Evolutionary conservation across 2,888 invertebrate genomes (phyloP).

Genomic region (Spodoptera exigua): DNA sequence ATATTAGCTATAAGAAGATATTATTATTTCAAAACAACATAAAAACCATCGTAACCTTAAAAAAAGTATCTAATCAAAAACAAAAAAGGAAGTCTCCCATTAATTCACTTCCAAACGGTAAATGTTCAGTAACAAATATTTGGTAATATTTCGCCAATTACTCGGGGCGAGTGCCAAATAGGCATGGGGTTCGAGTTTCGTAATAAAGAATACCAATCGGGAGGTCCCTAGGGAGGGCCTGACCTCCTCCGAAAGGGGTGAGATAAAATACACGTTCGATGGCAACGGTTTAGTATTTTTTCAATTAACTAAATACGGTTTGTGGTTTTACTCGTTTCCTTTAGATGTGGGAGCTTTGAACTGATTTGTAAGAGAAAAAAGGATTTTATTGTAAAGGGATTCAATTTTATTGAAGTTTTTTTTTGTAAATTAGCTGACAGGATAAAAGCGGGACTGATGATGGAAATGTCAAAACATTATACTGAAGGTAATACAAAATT

Average conservation of each 20-base stretch:
- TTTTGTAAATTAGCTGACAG: constrained; percentile 13
- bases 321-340: constrained; percentile 52
- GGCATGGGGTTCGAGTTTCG: constrained; percentile 63
- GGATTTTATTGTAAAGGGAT: constrained; percentile 3
- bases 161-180: constrained; percentile 70
- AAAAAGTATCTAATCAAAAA: constrained; percentile 11
- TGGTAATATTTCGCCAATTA: constrained; percentile 77
- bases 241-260: constrained; percentile 77
- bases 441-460: neutral
- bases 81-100: constrained; percentile 37
- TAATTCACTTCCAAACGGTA: constrained; percentile 55
- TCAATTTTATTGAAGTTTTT: constrained; percentile 18
- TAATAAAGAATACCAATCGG: constrained; percentile 80
- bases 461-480: neutral
- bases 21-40: neutral
- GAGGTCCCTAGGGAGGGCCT: constrained; percentile 70
- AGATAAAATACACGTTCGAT: constrained; percentile 63
- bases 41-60: neutral
- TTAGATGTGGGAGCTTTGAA: constrained; percentile 37
- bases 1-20: neutral
- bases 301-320: constrained; percentile 73
- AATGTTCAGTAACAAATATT: constrained; percentile 59
- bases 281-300: constrained; percentile 72
- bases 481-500: too few species aligned
- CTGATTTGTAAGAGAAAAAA: constrained; percentile 33